Conservation (phyloP, 2,888 invertebrate genomes). For the Pandemis corylana region DNA sequence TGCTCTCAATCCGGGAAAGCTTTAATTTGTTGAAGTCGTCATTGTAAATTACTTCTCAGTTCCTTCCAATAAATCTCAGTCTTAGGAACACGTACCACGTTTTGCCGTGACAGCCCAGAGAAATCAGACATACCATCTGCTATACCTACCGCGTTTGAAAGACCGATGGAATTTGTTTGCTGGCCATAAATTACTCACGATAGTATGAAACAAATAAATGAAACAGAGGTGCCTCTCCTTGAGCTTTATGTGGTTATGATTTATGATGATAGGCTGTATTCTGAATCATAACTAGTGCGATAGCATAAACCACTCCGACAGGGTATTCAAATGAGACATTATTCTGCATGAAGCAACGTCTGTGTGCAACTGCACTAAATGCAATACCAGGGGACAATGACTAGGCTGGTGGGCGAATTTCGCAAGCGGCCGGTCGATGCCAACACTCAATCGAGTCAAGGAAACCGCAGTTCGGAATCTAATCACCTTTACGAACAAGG, state of each 20-base stretch:
- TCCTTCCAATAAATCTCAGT: constrained; percentile 35
- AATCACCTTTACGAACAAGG: constrained; percentile 7
- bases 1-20: constrained; percentile 19
- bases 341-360: constrained; percentile 40
- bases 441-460: constrained; percentile 74
- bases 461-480: constrained; percentile 71
- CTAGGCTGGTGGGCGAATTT: constrained; percentile 73
- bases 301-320: constrained; percentile 23
- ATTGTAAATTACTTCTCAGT: constrained; percentile 30
- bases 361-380: constrained; percentile 52
- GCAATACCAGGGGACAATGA: constrained; percentile 74
- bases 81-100: constrained; percentile 28
- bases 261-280: constrained; percentile 3
- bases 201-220: constrained; percentile 8
- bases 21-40: constrained; percentile 36
- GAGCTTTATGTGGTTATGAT: neutral
- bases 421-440: constrained; percentile 71
- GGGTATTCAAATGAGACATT: constrained; percentile 34
- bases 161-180: constrained; percentile 26
- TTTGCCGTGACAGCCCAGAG: constrained; percentile 32
- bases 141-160: constrained; percentile 21
- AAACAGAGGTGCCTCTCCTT: neutral
- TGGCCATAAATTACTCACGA: neutral
- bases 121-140: constrained; percentile 25
- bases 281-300: constrained; percentile 10